Conservation (phyloP, 1,140 invertebrate species). For the Drosophila takahashii region DNA sequence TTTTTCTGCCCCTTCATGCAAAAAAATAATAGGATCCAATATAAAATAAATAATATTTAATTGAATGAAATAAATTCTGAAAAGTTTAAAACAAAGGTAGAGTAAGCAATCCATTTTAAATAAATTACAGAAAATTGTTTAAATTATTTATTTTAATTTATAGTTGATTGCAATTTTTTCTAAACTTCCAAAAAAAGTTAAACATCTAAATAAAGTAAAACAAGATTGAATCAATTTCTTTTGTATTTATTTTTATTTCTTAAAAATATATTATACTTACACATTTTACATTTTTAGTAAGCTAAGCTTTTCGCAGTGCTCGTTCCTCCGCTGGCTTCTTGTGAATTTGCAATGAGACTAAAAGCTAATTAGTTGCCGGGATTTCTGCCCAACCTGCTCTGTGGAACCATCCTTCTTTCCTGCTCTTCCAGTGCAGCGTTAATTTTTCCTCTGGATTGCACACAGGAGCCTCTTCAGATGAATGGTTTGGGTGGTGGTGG, state of each 20-base stretch:
- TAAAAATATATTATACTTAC: too few relatives aligned
- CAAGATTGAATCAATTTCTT: too few relatives aligned
- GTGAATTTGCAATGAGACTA: constrained; percentile 64
- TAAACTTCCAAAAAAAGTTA: too few relatives aligned
- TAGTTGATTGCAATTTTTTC: too few relatives aligned
- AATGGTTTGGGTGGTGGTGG: constrained; percentile 11
- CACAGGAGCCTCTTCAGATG: constrained; percentile 39
- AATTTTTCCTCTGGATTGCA: constrained; percentile 53
- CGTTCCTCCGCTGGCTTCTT: constrained; percentile 33
- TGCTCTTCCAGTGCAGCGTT: constrained; percentile 37
- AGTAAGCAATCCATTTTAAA: too few relatives aligned
- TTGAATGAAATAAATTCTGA: too few relatives aligned
- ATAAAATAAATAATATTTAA: neutral
- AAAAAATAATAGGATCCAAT: neutral
- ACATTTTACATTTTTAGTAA: too few relatives aligned
- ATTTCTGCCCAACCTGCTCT: constrained; percentile 3
- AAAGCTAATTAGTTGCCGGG: constrained; percentile 75
- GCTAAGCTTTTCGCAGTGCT: constrained; percentile 16
- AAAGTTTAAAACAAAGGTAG: too few relatives aligned
- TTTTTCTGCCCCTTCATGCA: neutral
- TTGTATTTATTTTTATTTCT: too few relatives aligned
- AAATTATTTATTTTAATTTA: too few relatives aligned
- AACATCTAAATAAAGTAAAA: too few relatives aligned
- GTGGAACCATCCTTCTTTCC: neutral
- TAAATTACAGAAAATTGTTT: too few relatives aligned